Percentiles rank a stretch among this genome's conserved stretches.
These are phyloP conservation scores for Calidris pugnax DNA, from an alignment of 2,113 vertebrate species.

Conservation along the genomic window DNA sequence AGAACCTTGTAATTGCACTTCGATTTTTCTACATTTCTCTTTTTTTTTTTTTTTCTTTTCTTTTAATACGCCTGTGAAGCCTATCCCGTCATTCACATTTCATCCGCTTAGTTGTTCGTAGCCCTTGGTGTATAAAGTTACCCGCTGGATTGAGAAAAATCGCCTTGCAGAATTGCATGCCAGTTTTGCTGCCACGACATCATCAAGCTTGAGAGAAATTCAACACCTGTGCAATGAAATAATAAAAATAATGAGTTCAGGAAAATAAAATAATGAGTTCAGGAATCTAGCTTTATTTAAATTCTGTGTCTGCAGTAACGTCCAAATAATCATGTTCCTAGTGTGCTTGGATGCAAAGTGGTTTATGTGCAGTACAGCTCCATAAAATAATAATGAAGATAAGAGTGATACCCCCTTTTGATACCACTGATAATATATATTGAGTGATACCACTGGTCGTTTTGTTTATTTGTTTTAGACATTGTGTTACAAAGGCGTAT, in stretches of 20 bases:
- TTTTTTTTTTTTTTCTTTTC: fast-evolving
- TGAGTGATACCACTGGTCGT: neutral
- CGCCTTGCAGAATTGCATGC: neutral
- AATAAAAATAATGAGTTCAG: neutral
- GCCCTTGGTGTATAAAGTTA: neutral
- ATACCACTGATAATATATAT: neutral
- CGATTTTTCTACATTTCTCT: fast-evolving
- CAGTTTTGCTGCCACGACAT: neutral
- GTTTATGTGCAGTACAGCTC: neutral
- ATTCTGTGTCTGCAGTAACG: neutral
- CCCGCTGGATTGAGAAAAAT: neutral
- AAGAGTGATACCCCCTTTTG: neutral
- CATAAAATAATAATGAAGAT: neutral
- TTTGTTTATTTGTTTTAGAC: neutral
- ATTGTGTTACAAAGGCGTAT: fast-evolving
- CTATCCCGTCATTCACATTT: fast-evolving
- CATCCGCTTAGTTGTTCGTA: neutral
- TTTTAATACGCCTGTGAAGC: fast-evolving
- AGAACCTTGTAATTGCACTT: neutral
- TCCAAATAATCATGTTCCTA: fast-evolving
- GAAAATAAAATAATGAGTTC: neutral
- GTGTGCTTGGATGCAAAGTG: neutral
- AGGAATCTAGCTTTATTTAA: neutral
- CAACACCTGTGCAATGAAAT: neutral
- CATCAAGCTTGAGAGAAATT: neutral